Evolutionary conservation across 1,140 invertebrate species (phyloP).

Genomic region (Drosophila grimshawi): DNA sequence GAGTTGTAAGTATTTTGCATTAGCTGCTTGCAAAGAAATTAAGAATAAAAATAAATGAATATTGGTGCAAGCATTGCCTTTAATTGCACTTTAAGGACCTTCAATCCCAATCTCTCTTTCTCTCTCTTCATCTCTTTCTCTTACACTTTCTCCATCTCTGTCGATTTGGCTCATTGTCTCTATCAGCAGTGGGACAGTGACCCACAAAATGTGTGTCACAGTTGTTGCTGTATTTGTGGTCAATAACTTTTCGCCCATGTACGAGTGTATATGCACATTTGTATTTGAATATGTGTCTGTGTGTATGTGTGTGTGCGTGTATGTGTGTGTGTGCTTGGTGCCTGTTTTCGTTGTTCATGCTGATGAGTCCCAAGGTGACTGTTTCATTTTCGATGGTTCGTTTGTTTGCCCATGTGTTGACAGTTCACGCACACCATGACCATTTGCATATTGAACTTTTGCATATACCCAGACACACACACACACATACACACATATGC

Average conservation of each 20-base stretch:
- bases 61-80: not conserved
- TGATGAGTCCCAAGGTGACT: slow-evolving; percentile 78
- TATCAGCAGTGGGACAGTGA: slow-evolving; percentile 49
- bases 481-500: slow-evolving; percentile 28
- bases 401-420: slow-evolving; percentile 71
- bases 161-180: not conserved
- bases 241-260: slow-evolving; percentile 39
- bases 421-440: slow-evolving; percentile 53
- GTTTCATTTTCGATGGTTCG: slow-evolving; percentile 70
- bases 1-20: no score
- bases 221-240: slow-evolving; percentile 62
- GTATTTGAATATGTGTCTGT: slow-evolving; percentile 1
- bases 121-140: not conserved
- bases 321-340: slow-evolving; percentile 3
- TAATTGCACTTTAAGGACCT: not conserved
- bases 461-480: slow-evolving; percentile 24
- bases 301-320: slow-evolving; percentile 4
- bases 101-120: not conserved
- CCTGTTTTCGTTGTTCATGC: slow-evolving; percentile 36
- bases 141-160: no score
- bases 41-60: not conserved
- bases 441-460: slow-evolving; percentile 54
- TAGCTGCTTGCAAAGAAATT: no score
- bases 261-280: not conserved
- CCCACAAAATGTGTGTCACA: slow-evolving; percentile 72